A percentile compares a stretch with the other conserved stretches of the same genome.
phyloP scores from a whole-genome alignment of 2,888 invertebrate species.

The Norana najaformis region DNA sequence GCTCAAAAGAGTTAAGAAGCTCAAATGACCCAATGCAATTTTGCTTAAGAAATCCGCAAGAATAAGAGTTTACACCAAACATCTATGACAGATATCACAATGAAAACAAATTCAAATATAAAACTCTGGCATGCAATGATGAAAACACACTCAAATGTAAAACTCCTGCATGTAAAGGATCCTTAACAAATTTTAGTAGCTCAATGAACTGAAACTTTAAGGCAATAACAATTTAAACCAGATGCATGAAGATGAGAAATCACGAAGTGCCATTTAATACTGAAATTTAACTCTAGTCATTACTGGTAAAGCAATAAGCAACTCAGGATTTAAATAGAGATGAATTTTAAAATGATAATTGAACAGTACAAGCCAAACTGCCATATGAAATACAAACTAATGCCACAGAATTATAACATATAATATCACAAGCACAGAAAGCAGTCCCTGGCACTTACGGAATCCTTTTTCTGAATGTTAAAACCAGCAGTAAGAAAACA shows the following conservation, averaged over 20 bases:
- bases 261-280: background rate
- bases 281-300: background rate
- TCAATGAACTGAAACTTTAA: background rate
- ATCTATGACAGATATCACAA: too few species aligned
- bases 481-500: background rate
- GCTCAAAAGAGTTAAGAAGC: background rate
- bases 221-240: background rate
- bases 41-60: too few species aligned
- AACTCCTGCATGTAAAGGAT: background rate
- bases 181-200: background rate
- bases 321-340: background rate
- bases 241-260: background rate
- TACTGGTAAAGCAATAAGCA: background rate
- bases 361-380: background rate
- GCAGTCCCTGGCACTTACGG: background rate
- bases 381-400: background rate
- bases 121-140: background rate
- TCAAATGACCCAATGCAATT: background rate
- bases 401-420: background rate
- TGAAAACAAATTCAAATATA: background rate
- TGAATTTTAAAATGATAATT: background rate
- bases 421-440: background rate
- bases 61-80: background rate
- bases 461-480: conserved; percentile 13
- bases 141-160: background rate